Evolutionary conservation across 1,140 invertebrate species (phyloP).

Genomic region (Lethrus apterus): DNA sequence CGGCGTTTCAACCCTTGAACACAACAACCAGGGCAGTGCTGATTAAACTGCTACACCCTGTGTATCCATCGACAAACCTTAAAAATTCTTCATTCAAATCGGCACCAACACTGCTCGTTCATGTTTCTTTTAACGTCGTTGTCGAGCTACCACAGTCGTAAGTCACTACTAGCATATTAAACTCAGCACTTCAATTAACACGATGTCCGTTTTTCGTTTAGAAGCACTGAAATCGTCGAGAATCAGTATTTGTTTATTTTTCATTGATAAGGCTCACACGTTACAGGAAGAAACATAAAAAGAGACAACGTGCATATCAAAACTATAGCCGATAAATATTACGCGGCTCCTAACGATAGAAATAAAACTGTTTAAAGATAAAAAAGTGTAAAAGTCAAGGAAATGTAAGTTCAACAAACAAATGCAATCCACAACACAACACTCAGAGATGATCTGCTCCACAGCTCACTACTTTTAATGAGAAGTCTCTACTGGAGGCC

Average conservation of each 20-base stretch:
- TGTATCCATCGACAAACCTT: constrained; percentile 18
- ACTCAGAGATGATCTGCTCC: constrained; percentile 1
- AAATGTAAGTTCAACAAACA: constrained; percentile 8
- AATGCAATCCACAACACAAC: constrained; percentile 11
- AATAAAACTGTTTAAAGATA: too few species aligned
- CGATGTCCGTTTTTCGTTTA: not conserved
- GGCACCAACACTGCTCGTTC: constrained; percentile 23
- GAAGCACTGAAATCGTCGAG: constrained; percentile 11
- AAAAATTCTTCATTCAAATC: too few species aligned
- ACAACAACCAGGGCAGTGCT: constrained; percentile 29
- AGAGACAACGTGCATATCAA: too few species aligned
- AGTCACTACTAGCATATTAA: constrained; percentile 8
- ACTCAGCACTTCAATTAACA: constrained; percentile 7
- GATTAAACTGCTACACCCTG: constrained; percentile 20
- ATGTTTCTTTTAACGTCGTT: constrained; percentile 21
- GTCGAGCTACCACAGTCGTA: constrained; percentile 23
- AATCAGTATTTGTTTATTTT: too few species aligned
- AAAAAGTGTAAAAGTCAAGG: constrained; percentile 7
- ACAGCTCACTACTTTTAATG: constrained; percentile 4
- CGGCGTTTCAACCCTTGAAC: constrained; percentile 28
- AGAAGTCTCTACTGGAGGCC: constrained; percentile 19
- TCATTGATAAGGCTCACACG: too few species aligned
- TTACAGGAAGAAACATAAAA: too few species aligned
- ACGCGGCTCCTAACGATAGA: too few species aligned
- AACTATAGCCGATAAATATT: too few species aligned